These are phyloP conservation scores for Pteronura brasiliensis DNA, from an alignment of 2,113 vertebrate genomes.

Conservation along the genomic window DNA sequence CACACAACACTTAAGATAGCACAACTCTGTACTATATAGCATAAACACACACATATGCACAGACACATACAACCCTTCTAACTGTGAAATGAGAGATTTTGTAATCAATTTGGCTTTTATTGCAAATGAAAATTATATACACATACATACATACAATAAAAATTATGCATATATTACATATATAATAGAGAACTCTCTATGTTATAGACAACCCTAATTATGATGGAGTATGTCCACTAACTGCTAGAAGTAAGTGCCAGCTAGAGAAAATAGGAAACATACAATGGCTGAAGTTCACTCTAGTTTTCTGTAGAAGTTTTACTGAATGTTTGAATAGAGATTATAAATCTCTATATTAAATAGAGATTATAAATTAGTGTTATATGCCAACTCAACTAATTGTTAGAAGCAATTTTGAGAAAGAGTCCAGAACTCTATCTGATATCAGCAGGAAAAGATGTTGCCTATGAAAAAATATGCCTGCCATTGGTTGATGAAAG, in stretches of 20 bases:
- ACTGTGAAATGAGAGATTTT: background rate
- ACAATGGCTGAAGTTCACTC: background rate
- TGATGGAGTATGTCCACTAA: background rate
- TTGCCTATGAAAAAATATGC: background rate
- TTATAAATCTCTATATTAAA: background rate
- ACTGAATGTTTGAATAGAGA: background rate
- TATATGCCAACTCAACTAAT: background rate
- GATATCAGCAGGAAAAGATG: background rate
- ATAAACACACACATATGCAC: background rate
- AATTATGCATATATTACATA: background rate
- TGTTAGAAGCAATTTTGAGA: background rate
- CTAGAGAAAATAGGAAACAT: background rate
- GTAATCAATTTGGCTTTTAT: background rate
- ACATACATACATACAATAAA: background rate
- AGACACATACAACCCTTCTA: background rate
- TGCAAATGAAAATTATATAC: background rate
- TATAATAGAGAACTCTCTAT: background rate
- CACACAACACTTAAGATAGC: background rate
- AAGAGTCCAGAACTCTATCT: background rate
- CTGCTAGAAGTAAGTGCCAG: background rate
- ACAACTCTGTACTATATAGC: background rate
- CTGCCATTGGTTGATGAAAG: background rate
- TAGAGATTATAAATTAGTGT: background rate
- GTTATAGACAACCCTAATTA: background rate
- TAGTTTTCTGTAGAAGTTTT: background rate